Evolutionary conservation across 2,797 vertebrate species (phyloP).

Genomic region (Arremon aurantiirostris): DNA sequence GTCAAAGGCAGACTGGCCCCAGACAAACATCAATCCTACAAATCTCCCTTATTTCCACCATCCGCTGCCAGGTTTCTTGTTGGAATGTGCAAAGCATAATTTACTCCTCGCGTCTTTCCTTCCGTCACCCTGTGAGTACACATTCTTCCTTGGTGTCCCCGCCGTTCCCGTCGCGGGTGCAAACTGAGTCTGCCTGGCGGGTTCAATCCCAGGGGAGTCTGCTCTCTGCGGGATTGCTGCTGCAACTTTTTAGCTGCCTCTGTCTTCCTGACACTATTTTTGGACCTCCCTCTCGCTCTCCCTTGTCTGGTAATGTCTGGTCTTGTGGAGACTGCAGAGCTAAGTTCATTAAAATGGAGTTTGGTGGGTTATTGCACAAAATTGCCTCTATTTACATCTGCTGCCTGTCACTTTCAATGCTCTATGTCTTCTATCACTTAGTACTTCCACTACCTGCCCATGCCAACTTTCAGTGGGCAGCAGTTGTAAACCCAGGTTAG

Average conservation of each 20-base stretch:
- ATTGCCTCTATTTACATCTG: slow-evolving; percentile 64
- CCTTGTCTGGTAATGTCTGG: neutral
- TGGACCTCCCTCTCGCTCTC: slow-evolving; percentile 16
- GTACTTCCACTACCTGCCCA: slow-evolving; percentile 41
- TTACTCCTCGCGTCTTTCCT: neutral
- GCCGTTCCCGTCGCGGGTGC: neutral
- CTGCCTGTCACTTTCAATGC: slow-evolving; percentile 63
- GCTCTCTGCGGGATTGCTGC: neutral
- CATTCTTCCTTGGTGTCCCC: neutral
- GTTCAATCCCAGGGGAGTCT: neutral
- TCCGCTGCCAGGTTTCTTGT: neutral
- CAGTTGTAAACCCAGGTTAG: slow-evolving; percentile 33
- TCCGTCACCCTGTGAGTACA: neutral
- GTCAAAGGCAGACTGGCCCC: neutral
- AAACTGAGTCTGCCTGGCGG: neutral
- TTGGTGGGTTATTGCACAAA: slow-evolving; percentile 49
- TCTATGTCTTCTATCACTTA: slow-evolving; percentile 60
- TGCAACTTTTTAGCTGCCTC: slow-evolving; percentile 12
- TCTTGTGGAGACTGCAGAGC: slow-evolving; percentile 20
- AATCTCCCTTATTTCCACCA: neutral
- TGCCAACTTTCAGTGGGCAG: slow-evolving; percentile 57
- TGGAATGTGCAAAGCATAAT: slow-evolving; percentile 18
- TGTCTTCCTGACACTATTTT: neutral
- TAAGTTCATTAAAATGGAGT: slow-evolving; percentile 64
- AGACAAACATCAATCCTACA: neutral